These are phyloP conservation scores for Atherinosoma microstoma DNA, from an alignment of 2,797 vertebrate genomes.

Conservation along the genomic window DNA sequence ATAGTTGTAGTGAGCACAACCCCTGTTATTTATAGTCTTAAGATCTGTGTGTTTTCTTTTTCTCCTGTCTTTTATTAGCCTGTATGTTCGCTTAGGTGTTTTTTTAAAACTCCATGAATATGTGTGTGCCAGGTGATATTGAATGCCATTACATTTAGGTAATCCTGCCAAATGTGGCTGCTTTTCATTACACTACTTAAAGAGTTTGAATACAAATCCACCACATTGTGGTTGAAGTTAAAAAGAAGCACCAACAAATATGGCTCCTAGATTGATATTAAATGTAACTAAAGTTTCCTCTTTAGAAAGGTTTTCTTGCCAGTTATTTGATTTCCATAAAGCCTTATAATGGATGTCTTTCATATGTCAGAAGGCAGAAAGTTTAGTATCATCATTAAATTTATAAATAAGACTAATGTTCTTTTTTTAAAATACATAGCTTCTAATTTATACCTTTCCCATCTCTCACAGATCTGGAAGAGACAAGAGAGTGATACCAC, in stretches of 20 bases:
- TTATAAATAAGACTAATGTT: neutral
- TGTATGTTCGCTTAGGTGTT: no score
- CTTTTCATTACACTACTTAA: neutral
- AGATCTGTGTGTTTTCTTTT: no score
- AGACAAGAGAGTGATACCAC: constrained; percentile 84
- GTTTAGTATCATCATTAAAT: neutral
- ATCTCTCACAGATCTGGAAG: constrained; percentile 91
- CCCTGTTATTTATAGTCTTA: no score
- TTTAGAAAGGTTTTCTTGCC: neutral
- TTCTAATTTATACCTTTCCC: neutral
- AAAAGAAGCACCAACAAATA: neutral
- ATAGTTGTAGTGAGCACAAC: no score
- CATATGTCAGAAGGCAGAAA: neutral
- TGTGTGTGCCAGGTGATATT: no score
- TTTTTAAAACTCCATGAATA: no score
- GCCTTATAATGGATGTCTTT: neutral
- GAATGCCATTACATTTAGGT: no score
- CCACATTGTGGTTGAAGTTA: neutral
- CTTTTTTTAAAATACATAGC: neutral
- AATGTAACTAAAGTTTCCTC: neutral
- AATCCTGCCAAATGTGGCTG: neutral
- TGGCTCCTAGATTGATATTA: neutral
- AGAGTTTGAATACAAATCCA: neutral
- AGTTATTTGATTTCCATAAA: neutral
- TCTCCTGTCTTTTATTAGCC: no score